phyloP scores from a whole-genome alignment of 2,113 vertebrate genomes.

The Galbula dea region DNA sequence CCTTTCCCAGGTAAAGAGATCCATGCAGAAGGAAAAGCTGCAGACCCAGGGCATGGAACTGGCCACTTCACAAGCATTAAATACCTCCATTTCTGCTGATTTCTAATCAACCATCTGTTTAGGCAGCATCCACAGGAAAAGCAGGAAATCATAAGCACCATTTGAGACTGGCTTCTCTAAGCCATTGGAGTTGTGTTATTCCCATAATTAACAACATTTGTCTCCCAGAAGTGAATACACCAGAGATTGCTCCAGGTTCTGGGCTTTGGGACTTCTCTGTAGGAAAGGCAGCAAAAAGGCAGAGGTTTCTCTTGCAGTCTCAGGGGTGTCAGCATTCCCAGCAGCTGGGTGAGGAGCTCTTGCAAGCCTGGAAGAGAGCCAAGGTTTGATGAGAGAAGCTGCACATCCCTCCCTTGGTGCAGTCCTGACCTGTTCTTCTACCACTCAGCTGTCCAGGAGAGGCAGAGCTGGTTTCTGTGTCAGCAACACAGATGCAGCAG shows the following conservation, averaged over 20 bases:
- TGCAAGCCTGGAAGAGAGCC: not conserved
- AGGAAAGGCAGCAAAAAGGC: not conserved
- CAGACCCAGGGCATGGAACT: not conserved
- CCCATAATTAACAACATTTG: slow-evolving; percentile 35
- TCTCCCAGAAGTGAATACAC: slow-evolving; percentile 1
- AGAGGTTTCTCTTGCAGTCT: not conserved
- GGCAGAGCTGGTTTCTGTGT: not conserved
- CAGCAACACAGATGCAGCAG: not conserved
- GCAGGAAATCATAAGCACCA: slow-evolving; percentile 16
- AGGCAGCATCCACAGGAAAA: slow-evolving; percentile 13
- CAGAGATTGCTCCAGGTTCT: not conserved
- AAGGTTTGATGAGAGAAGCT: not conserved
- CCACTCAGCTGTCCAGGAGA: not conserved
- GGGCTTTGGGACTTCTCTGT: slow-evolving; percentile 14
- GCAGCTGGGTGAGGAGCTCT: not conserved
- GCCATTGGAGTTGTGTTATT: slow-evolving; percentile 44
- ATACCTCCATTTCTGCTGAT: slow-evolving; percentile 23
- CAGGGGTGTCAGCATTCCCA: not conserved
- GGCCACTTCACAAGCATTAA: slow-evolving; percentile 24
- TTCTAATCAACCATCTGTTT: not conserved
- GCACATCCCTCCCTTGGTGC: not conserved
- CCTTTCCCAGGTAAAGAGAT: not conserved
- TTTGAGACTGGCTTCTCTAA: slow-evolving; percentile 15
- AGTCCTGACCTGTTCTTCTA: not conserved
- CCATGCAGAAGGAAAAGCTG: not conserved